These are phyloP conservation scores for Pediacus dermestoides DNA, from an alignment of 2,888 invertebrate genomes.

Conservation along the genomic window DNA sequence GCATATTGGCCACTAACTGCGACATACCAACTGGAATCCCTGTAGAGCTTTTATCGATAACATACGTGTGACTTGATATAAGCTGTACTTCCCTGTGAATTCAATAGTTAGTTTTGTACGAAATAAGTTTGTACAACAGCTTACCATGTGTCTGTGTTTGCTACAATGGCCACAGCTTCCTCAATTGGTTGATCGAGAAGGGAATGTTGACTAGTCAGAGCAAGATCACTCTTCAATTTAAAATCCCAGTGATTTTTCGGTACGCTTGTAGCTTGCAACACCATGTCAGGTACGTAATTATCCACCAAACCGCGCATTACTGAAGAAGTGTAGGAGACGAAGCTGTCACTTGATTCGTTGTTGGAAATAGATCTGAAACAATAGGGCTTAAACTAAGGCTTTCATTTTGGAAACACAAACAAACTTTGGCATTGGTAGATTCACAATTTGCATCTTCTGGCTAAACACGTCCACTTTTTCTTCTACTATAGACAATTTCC, in stretches of 20 bases:
- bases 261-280: slow-evolving; percentile 66
- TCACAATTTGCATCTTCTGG: slow-evolving; percentile 51
- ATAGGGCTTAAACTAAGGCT: slow-evolving; percentile 5
- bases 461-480: neutral
- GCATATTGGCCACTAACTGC: slow-evolving; percentile 75
- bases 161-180: slow-evolving; percentile 80
- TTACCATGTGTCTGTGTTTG: slow-evolving; percentile 77
- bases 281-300: slow-evolving; percentile 71
- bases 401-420: slow-evolving; percentile 22
- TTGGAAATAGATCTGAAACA: slow-evolving; percentile 16
- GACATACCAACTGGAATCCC: slow-evolving; percentile 69
- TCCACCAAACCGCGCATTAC: slow-evolving; percentile 59
- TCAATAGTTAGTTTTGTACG: slow-evolving; percentile 4
- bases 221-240: slow-evolving; percentile 53
- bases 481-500: neutral
- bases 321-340: slow-evolving; percentile 20
- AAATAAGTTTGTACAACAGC: slow-evolving; percentile 21
- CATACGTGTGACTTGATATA: slow-evolving; percentile 52
- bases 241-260: slow-evolving; percentile 59
- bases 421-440: slow-evolving; percentile 59
- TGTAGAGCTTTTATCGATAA: slow-evolving; percentile 49
- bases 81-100: slow-evolving; percentile 55
- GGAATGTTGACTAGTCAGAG: slow-evolving; percentile 52
- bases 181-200: slow-evolving; percentile 67
- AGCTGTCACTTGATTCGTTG: slow-evolving; percentile 15